A percentile compares a stretch with the other conserved stretches of the same genome.
phyloP scores from a whole-genome alignment of 2,888 invertebrate genomes.

The Frankliniella intonsa region DNA sequence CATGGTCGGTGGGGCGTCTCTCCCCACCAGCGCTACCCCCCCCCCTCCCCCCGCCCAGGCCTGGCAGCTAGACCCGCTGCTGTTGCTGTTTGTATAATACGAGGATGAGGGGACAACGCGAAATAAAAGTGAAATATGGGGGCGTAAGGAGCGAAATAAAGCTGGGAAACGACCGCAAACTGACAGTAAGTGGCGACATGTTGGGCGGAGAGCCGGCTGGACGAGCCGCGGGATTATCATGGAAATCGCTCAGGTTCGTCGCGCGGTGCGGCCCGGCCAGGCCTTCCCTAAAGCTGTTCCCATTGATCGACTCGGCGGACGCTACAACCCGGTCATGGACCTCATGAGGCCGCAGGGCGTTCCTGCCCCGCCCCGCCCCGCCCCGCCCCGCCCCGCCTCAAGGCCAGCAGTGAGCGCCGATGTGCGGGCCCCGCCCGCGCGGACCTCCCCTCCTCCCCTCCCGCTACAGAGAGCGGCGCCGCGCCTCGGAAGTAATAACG shows the following conservation, averaged over 20 bases:
- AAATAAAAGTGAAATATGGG: conserved; percentile 21
- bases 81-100: conserved; percentile 14
- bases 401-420: no score
- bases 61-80: neutral
- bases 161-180: conserved; percentile 16
- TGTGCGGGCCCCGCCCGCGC: neutral
- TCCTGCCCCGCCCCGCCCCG: no score
- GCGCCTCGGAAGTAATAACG: neutral
- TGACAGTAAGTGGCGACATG: conserved; percentile 24
- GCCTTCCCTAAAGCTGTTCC: no score
- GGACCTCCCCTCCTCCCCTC: neutral
- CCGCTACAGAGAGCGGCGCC: no score
- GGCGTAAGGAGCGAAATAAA: conserved; percentile 18
- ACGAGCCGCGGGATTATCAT: neutral
- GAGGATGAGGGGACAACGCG: neutral
- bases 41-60: neutral
- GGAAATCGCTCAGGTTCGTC: conserved; percentile 10
- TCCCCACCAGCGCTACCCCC: no score
- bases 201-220: neutral
- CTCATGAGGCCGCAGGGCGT: no score
- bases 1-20: no score
- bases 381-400: no score
- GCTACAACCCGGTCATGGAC: no score
- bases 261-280: neutral
- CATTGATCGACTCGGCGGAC: no score